Evolutionary conservation across 92 coral and sea anemone species (phyloP).

Genomic region (Epizoanthus rinbou): DNA sequence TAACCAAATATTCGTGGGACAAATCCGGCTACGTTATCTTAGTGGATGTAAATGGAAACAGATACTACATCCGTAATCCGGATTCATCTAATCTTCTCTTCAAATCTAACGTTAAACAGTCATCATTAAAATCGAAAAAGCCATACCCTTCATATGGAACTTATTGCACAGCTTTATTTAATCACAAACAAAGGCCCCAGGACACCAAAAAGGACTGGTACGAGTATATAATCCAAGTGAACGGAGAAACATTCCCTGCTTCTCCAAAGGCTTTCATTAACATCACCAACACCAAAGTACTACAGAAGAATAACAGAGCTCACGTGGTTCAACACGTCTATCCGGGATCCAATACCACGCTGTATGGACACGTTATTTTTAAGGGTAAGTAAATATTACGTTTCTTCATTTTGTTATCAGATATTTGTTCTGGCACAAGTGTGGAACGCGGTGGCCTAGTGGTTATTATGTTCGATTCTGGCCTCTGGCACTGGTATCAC

Average conservation of each 20-base stretch:
- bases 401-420: too few species aligned
- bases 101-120: conserved; percentile 5
- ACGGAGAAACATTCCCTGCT: conserved; percentile 1
- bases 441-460: too few species aligned
- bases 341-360: too few species aligned
- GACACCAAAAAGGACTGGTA: not conserved
- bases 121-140: not conserved
- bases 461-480: too few species aligned
- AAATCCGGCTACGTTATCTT: conserved; percentile 11
- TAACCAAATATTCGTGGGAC: conserved; percentile 5
- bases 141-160: not conserved
- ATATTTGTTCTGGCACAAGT: too few species aligned
- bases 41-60: conserved; percentile 29
- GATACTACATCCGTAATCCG: conserved; percentile 22
- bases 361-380: too few species aligned
- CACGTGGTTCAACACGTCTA: too few species aligned
- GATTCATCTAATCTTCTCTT: not conserved
- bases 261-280: not conserved
- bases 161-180: conserved; percentile 32
- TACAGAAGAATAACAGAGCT: not conserved
- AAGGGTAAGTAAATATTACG: too few species aligned
- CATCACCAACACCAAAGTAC: too few species aligned
- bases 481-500: too few species aligned
- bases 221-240: conserved; percentile 18
- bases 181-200: conserved; percentile 17